phyloP scores from a whole-genome alignment of 2,113 vertebrate species.

The Odontophorus gujanensis region DNA sequence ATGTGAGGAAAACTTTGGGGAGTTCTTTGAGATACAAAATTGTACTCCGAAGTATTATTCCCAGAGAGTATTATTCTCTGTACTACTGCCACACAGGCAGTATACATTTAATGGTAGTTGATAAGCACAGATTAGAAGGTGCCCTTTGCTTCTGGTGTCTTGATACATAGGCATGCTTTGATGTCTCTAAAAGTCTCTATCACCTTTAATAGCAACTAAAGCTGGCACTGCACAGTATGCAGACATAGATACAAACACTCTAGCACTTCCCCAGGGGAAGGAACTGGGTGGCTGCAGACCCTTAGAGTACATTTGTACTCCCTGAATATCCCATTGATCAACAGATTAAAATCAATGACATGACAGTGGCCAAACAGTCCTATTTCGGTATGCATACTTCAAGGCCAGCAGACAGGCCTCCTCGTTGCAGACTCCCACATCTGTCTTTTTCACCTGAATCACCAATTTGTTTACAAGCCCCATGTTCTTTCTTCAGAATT shows the following conservation, averaged over 20 bases:
- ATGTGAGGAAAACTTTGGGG: background rate
- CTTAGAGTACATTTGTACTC: background rate
- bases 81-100: background rate
- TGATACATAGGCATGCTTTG: background rate
- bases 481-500: conserved; percentile 19
- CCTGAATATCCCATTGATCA: background rate
- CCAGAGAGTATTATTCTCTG: background rate
- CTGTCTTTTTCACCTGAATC: background rate
- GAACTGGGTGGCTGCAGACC: background rate
- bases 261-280: background rate
- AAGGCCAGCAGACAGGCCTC: background rate
- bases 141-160: background rate
- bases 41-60: background rate
- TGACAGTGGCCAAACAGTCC: background rate
- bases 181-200: background rate
- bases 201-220: background rate
- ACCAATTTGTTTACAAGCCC: background rate
- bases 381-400: background rate
- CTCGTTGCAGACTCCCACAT: background rate
- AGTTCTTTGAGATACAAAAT: background rate
- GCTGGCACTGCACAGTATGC: background rate
- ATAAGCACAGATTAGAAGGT: background rate
- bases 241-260: background rate
- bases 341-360: background rate
- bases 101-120: background rate